Evolutionary conservation across 2,888 invertebrate genomes (phyloP).

Genomic region (Marasmarcha lunaedactyla): DNA sequence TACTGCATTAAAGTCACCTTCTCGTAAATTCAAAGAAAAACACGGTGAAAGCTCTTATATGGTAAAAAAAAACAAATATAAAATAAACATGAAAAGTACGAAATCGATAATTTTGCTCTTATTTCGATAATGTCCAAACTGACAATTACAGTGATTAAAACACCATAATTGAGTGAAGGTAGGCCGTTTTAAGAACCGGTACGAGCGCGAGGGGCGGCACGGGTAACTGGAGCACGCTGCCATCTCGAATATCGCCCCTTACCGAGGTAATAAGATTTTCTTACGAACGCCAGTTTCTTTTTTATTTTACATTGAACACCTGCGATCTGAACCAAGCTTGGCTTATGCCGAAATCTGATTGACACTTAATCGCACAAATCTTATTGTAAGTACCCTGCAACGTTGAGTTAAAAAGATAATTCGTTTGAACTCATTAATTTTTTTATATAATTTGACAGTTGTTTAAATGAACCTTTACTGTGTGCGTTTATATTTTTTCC

Average conservation of each 20-base stretch:
- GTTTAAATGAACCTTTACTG: too few species aligned
- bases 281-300: conserved; percentile 60
- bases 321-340: conserved; percentile 56
- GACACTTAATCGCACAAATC: conserved; percentile 39
- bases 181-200: conserved; percentile 53
- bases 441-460: too few species aligned
- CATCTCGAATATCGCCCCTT: conserved; percentile 63
- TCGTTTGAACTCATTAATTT: too few species aligned
- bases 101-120: conserved; percentile 10
- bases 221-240: conserved; percentile 63
- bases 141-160: conserved; percentile 47
- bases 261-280: conserved; percentile 49
- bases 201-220: conserved; percentile 53
- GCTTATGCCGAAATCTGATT: conserved; percentile 50
- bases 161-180: conserved; percentile 54
- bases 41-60: not conserved
- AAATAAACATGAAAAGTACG: not conserved
- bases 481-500: too few species aligned
- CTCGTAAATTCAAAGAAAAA: not conserved
- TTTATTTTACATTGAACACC: conserved; percentile 59
- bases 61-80: not conserved
- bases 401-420: too few species aligned
- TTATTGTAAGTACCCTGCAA: conserved; percentile 18
- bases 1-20: not conserved
- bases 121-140: conserved; percentile 22